These are phyloP conservation scores for Salticus scenicus DNA, from an alignment of 2,888 invertebrate species.

Conservation along the genomic window DNA sequence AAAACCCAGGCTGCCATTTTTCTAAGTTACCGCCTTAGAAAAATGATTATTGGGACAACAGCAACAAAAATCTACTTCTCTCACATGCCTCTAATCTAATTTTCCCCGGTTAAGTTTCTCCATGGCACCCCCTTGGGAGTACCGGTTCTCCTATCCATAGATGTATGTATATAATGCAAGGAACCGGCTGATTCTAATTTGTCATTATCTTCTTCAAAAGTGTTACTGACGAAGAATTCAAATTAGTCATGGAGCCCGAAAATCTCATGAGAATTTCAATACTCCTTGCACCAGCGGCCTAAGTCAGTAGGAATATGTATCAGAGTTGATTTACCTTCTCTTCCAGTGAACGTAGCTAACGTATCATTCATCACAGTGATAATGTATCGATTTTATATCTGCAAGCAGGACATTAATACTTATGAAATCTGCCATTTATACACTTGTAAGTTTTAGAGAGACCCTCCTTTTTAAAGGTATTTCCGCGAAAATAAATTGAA, in stretches of 20 bases:
- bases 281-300: conserved; percentile 26
- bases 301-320: conserved; percentile 3
- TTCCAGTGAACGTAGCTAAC: not conserved
- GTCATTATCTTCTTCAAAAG: conserved; percentile 70
- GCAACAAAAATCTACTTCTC: conserved; percentile 58
- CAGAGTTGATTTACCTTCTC: not conserved
- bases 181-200: conserved; percentile 64
- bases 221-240: conserved; percentile 70
- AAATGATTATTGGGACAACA: conserved; percentile 61
- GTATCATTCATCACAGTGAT: not conserved
- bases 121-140: conserved; percentile 51
- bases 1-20: conserved; percentile 57
- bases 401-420: not conserved
- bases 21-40: conserved; percentile 54
- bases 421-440: not conserved
- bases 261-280: conserved; percentile 44
- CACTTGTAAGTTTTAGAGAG: not conserved
- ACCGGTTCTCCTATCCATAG: conserved; percentile 47
- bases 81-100: conserved; percentile 63
- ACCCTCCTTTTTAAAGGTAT: not conserved
- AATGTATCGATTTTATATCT: conserved; percentile 14
- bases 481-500: not conserved
- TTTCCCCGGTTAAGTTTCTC: conserved; percentile 66
- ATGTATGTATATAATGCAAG: conserved; percentile 52
- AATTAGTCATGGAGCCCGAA: conserved; percentile 66